These are phyloP conservation scores for Pseudorasbora parva DNA, from an alignment of 2,113 vertebrate genomes.

Conservation along the genomic window DNA sequence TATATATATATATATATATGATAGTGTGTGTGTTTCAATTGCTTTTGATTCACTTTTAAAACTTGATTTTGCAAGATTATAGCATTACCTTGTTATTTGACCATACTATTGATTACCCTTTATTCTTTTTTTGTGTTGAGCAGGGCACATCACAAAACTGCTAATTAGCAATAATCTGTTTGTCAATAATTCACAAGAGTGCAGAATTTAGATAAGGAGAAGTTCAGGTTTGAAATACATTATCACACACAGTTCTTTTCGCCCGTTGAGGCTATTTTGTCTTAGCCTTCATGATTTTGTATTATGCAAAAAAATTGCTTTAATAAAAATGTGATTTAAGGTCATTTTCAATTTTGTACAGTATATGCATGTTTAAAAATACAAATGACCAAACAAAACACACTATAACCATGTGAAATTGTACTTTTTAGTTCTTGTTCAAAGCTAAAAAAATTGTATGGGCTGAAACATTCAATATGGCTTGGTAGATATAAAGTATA, in stretches of 20 bases:
- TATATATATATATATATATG: background rate
- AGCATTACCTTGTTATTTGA: slow-evolving; percentile 71
- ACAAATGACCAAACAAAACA: background rate
- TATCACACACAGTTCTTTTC: slow-evolving; percentile 66
- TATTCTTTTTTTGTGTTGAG: slow-evolving; percentile 81
- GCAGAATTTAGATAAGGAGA: slow-evolving; percentile 83
- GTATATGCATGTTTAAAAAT: background rate
- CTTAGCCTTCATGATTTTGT: slow-evolving; percentile 63
- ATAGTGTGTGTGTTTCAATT: background rate
- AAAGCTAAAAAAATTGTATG: slow-evolving; percentile 32
- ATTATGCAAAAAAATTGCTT: slow-evolving; percentile 47
- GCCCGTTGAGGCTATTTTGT: slow-evolving; percentile 65
- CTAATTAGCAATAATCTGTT: slow-evolving; percentile 86
- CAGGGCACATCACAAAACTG: slow-evolving; percentile 80
- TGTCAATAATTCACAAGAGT: slow-evolving; percentile 80
- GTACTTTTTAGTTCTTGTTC: slow-evolving; percentile 26
- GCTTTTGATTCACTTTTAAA: background rate
- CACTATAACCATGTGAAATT: background rate
- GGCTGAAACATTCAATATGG: background rate
- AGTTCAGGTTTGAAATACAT: slow-evolving; percentile 80
- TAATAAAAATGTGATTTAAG: background rate
- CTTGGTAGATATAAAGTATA: slow-evolving; percentile 11
- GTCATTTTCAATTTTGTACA: background rate
- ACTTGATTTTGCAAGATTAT: slow-evolving; percentile 60
- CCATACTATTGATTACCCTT: slow-evolving; percentile 72